Evolutionary conservation across 2,888 invertebrate genomes (phyloP), one percentile per base, ranked within the genome.

Genomic region (Drosophila longiperda): DNA sequence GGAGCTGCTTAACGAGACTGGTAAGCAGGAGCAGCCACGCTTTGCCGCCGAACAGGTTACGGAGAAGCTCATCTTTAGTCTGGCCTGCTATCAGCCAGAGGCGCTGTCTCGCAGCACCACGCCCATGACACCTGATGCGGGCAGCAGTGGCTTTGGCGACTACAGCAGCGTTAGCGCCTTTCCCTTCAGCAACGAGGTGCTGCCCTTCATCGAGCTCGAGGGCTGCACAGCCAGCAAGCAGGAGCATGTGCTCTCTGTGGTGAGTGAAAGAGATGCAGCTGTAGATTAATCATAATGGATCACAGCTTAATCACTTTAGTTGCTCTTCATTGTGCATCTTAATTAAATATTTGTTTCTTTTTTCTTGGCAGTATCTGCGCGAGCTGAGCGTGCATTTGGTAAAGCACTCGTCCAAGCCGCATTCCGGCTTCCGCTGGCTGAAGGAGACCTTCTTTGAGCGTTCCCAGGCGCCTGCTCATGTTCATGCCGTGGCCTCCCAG

Each of bases 221-320:
- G 96, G 96, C 48, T 97, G 97, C 91, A 97, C 97, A 4, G 97
- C 97, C 17, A 97, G 97, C 84, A 97, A 97, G 87, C 97, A 97
- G 92, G 97, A 97, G 88, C 97, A 97, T 91, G 96, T 97, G 48
- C 96, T 97, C 49, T 97, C 97, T 11, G 97, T 97, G 91, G 96
- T 96, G 83, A 93, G 94, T 67, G 5, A 4, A 2, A 11, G 5
- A 11, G 11, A n/a, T 40, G n/a, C 23, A 9, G 0, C 15, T 15
- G 53, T 11, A 36, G 6, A 23, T 9, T 6, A 36, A 36, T 11
- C 17, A 0, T 8, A 4, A 8, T 1, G 0, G 15, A 45, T 45
- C 15, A 3, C 1, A 45, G 20, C 45, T 20, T 12, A 20, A 20
- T 1, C 12, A 1, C 3, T 45, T 8, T 3, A 45, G 0, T 42